These are phyloP conservation scores for Anseranas semipalmata DNA, from an alignment of 2,113 vertebrate species.

Conservation along the genomic window DNA sequence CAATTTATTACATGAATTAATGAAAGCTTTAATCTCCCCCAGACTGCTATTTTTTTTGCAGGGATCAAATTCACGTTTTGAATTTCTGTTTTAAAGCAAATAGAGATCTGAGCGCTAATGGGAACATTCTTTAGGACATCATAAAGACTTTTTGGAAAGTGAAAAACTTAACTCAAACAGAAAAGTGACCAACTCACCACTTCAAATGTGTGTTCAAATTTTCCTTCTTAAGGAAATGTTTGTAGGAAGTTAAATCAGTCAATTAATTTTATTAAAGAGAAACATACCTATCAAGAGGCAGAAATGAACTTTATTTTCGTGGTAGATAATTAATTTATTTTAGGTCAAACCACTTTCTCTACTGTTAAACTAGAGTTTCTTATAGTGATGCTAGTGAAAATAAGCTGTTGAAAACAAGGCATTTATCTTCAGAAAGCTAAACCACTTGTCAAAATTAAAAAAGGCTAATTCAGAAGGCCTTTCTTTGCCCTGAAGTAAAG, in stretches of 20 bases:
- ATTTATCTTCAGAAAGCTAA: slow-evolving; percentile 33
- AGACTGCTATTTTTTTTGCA: neutral
- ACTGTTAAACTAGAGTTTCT: slow-evolving; percentile 25
- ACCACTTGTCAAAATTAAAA: neutral
- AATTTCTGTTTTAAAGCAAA: neutral
- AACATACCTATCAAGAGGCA: neutral
- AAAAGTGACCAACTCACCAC: neutral
- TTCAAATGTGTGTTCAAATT: neutral
- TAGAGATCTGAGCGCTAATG: neutral
- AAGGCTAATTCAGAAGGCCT: neutral
- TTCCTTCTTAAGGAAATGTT: neutral
- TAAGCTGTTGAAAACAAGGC: neutral
- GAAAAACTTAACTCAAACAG: neutral
- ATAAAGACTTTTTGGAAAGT: neutral
- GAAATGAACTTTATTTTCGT: neutral
- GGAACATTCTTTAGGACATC: neutral
- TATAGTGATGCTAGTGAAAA: neutral
- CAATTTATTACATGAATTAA: neutral
- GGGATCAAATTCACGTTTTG: neutral
- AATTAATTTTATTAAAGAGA: slow-evolving; percentile 26
- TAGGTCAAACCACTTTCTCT: slow-evolving; percentile 13
- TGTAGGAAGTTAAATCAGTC: neutral
- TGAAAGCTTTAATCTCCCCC: neutral
- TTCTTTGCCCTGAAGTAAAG: neutral
- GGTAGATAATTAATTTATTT: neutral